Percentiles rank a stretch among this genome's conserved stretches.
These are phyloP conservation scores for Epistrophella euchroma DNA, from an alignment of 2,888 invertebrate genomes.

Conservation along the genomic window DNA sequence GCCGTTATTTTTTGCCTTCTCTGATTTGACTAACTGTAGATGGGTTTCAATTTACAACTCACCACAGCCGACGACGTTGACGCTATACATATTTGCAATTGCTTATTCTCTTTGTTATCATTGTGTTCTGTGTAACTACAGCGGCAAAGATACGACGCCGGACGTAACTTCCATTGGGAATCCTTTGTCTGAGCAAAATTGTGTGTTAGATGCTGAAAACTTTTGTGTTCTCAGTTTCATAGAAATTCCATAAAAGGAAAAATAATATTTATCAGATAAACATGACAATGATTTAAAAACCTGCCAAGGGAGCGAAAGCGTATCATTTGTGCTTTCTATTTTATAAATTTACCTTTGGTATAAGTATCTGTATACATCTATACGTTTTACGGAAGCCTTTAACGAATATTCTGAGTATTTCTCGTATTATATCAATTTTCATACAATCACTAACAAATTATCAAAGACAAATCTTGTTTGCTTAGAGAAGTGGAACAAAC, in stretches of 20 bases:
- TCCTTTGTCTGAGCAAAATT: slow-evolving; percentile 7
- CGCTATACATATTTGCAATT: background rate
- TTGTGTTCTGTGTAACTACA: background rate
- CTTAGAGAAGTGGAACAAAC: background rate
- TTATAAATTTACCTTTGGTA: background rate
- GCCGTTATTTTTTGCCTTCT: slow-evolving; percentile 22
- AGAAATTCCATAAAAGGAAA: background rate
- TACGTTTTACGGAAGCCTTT: background rate
- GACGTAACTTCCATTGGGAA: background rate
- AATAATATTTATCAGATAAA: slow-evolving; percentile 1
- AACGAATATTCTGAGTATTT: background rate
- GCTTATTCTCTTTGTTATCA: slow-evolving; percentile 13
- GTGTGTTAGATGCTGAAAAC: background rate
- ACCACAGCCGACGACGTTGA: background rate
- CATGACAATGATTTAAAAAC: background rate
- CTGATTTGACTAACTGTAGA: slow-evolving; percentile 56
- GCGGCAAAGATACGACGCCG: background rate
- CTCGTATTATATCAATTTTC: background rate
- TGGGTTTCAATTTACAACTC: slow-evolving; percentile 38
- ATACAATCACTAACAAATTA: background rate
- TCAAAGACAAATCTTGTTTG: background rate
- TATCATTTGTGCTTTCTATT: background rate
- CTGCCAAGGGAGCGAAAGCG: background rate
- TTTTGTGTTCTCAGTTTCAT: background rate
- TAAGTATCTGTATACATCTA: background rate